Evolutionary conservation across 2,797 vertebrate species (phyloP).

Genomic region (Semaprochilodus insignis): DNA sequence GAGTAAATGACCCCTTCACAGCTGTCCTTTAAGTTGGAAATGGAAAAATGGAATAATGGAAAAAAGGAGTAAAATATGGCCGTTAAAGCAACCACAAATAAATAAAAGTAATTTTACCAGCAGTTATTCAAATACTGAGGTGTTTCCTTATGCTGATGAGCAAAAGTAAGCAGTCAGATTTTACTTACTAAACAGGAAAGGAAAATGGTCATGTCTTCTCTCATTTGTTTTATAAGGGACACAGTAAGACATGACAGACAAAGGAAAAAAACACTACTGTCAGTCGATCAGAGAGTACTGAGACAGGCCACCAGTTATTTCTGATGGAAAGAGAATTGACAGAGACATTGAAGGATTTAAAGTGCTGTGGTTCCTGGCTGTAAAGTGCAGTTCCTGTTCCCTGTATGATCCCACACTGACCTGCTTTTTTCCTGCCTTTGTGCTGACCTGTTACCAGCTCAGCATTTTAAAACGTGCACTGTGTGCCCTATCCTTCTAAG

Average conservation of each 20-base stretch:
- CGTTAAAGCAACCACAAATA: no score
- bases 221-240: background rate
- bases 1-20: no score
- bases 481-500: background rate
- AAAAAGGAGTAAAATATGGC: no score
- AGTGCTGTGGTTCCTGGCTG: background rate
- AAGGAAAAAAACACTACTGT: background rate
- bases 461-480: conserved; percentile 48
- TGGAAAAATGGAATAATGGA: no score
- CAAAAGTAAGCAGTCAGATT: no score
- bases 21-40: no score
- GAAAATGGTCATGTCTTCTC: background rate
- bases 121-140: no score
- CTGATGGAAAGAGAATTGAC: background rate
- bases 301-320: background rate
- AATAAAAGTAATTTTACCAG: background rate
- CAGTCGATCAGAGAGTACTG: background rate
- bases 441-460: conserved; percentile 68
- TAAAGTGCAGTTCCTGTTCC: conserved; percentile 54
- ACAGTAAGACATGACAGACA: background rate
- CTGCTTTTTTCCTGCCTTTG: conserved; percentile 71
- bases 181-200: background rate
- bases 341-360: conserved; percentile 18
- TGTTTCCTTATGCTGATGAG: no score
- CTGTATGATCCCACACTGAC: conserved; percentile 50